Base-by-base conservation (phyloP, 2,888 invertebrate genomes). In the Euphydryas editha region DNA sequence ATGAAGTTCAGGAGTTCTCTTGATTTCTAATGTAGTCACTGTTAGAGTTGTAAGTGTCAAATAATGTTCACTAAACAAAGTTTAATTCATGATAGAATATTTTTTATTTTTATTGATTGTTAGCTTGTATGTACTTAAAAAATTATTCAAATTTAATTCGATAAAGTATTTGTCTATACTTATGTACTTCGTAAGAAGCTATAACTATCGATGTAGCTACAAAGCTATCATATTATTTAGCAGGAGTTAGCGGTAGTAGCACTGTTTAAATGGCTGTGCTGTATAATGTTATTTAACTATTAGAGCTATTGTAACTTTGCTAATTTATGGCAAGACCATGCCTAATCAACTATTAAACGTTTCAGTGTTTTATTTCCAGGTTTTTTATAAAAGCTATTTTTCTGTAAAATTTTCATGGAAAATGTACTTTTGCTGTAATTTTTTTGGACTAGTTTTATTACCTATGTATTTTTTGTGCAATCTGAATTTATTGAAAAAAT, bases 201-300 rank as follows among this genome's bases (percentile, higher is more conserved):
- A 70, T 67, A 66, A 60, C 73, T 73, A 73, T 69, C 71, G 69
- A 74, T 73, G 73, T 77, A 74, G 74, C 72, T 78, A 58, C 70
- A 65, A 76, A 79, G 79, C 77, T 67, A 54, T 42, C 49, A 51
- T 68, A 77, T 71, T 67, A 65, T 75, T 80, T 86, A 85, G 85
- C 86, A 78, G 75, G 74, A 76, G 78, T 83, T 85, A 84, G 84
- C 74, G 72, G 77, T 75, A 81, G 81, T 81, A 81, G 67, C 70
- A 70, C 60, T 84, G 76, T 78, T 82, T 47, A 77, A 82, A 87
- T 85, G 90, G 89, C 90, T 90, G 90, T 90, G 89, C 85, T 75
- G 70, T 64, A 62, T 74, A 71, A 71, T 73, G 64, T 73, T 71
- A 59, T 71, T 63, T 39, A 63, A 68, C 57, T 56, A 61, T 70